Conservation (phyloP, 64 coral and sea anemone genomes). For the Platygyra sinensis region DNA sequence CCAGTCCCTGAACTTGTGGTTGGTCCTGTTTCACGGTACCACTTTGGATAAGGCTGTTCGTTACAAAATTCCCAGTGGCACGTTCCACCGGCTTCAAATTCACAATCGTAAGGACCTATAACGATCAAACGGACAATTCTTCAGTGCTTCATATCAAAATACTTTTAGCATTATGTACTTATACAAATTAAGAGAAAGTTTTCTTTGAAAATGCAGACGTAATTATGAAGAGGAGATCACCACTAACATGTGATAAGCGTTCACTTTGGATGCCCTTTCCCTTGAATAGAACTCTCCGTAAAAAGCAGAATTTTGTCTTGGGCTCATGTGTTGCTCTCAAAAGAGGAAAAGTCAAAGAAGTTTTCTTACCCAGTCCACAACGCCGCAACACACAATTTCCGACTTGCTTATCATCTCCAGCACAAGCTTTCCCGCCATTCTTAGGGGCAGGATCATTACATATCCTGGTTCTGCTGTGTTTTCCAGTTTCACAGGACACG, state of each 20-base stretch:
- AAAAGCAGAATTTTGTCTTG: no score
- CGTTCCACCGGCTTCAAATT: slow-evolving; percentile 42
- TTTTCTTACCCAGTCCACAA: slow-evolving; percentile 52
- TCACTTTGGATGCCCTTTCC: no score
- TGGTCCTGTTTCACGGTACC: neutral
- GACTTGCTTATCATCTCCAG: neutral
- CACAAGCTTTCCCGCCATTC: slow-evolving; percentile 43
- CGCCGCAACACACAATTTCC: neutral
- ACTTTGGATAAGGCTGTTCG: neutral
- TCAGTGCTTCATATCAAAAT: no score
- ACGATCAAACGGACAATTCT: neutral
- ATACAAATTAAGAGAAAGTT: no score
- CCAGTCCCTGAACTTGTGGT: slow-evolving; percentile 40
- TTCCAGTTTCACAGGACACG: slow-evolving; percentile 44
- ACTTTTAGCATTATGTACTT: no score
- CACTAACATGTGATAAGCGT: no score
- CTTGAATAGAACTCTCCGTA: no score
- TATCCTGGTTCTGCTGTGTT: slow-evolving; percentile 34
- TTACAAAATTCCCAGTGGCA: slow-evolving; percentile 37
- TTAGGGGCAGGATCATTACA: slow-evolving; percentile 42
- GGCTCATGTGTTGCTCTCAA: no score
- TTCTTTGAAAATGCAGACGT: no score
- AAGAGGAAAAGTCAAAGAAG: neutral
- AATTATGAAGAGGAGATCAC: no score
- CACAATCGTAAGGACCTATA: slow-evolving; percentile 67